phyloP scores from a whole-genome alignment of 1,140 invertebrate species.

The Pogonomyrmex barbatus region DNA sequence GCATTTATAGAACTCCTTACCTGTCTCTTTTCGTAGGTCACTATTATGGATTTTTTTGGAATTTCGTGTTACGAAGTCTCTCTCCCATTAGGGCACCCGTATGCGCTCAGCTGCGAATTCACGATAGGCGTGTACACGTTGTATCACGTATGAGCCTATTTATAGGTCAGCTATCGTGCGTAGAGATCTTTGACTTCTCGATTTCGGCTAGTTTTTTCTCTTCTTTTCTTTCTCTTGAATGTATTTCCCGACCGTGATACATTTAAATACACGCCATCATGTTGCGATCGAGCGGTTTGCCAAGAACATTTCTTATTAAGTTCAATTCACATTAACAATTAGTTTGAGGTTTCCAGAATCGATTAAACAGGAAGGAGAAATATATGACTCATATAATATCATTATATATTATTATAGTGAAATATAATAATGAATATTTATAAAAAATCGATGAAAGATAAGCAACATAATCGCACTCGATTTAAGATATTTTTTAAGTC shows the following conservation, averaged over 20 bases:
- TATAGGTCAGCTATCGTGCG: slow-evolving; percentile 72
- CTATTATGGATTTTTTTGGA: slow-evolving; percentile 75
- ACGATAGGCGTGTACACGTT: slow-evolving; percentile 64
- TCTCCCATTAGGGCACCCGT: slow-evolving; percentile 81
- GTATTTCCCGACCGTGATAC: slow-evolving; percentile 12
- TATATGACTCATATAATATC: not conserved
- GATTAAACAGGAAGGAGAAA: not conserved
- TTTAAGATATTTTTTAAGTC: slow-evolving; percentile 1
- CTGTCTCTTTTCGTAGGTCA: slow-evolving; percentile 74
- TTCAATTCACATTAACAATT: slow-evolving; percentile 8
- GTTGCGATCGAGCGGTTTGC: slow-evolving; percentile 58
- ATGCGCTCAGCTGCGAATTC: slow-evolving; percentile 81
- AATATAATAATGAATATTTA: not conserved
- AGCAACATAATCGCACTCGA: not conserved
- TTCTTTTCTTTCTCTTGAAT: not conserved
- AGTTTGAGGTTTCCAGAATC: not conserved
- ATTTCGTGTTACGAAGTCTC: slow-evolving; percentile 66
- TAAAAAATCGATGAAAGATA: slow-evolving; percentile 5
- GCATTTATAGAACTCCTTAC: slow-evolving; percentile 82
- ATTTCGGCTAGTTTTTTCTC: slow-evolving; percentile 55
- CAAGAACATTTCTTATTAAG: not conserved
- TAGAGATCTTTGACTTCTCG: slow-evolving; percentile 71
- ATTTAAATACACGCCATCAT: slow-evolving; percentile 12
- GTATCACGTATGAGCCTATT: slow-evolving; percentile 65
- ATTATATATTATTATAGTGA: not conserved